Evolutionary conservation across 2,888 invertebrate species (phyloP).

Genomic region (Drosophila neoperkinsi): DNA sequence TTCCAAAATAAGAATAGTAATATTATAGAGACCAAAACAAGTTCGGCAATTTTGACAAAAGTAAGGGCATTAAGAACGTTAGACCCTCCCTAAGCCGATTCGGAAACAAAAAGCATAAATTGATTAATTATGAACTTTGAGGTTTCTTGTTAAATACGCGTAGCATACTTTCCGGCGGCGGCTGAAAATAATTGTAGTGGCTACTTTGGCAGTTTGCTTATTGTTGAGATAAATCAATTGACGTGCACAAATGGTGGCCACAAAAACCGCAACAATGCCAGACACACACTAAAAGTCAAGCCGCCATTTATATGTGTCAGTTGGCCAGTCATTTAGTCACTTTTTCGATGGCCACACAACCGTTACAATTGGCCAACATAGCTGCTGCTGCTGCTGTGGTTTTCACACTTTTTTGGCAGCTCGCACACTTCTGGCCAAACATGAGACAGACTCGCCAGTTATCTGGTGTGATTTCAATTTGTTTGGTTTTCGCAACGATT

Average conservation of each 20-base stretch:
- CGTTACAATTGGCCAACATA: conserved; percentile 37
- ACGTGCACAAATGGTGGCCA: conserved; percentile 48
- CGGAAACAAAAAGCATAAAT: neutral
- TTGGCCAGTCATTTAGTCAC: conserved; percentile 57
- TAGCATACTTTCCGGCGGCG: conserved; percentile 22
- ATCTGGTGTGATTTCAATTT: conserved; percentile 72
- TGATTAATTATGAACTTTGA: neutral
- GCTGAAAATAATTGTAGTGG: conserved; percentile 32
- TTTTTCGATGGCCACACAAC: conserved; percentile 38
- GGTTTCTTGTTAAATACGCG: conserved; percentile 13
- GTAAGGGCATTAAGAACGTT: neutral
- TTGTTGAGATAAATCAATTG: conserved; percentile 72
- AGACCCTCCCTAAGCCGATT: neutral
- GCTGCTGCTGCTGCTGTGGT: conserved; percentile 45
- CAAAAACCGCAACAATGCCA: conserved; percentile 62
- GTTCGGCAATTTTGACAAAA: neutral
- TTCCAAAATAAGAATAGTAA: neutral
- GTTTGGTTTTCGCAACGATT: conserved; percentile 55
- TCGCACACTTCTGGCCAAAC: conserved; percentile 42
- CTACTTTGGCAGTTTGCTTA: conserved; percentile 51
- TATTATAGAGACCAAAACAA: too few relatives aligned
- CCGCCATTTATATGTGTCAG: conserved; percentile 53
- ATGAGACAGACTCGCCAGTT: conserved; percentile 37
- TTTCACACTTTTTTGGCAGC: conserved; percentile 73
- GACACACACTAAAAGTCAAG: conserved; percentile 17